Evolutionary conservation across 1,140 invertebrate species (phyloP).

Genomic region (Sarcophaga peregrina): DNA sequence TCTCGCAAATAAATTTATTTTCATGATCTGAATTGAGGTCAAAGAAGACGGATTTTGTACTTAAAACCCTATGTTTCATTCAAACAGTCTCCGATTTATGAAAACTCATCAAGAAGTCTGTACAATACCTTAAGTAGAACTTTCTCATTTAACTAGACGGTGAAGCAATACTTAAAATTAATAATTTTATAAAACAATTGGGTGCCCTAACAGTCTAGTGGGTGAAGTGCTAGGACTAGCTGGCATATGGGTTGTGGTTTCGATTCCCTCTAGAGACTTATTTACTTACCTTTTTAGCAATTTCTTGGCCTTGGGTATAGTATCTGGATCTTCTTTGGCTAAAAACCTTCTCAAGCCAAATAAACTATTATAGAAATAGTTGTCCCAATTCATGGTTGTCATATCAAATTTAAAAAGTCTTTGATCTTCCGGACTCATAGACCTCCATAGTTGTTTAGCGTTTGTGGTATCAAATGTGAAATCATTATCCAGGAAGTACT

Average conservation of each 20-base stretch:
- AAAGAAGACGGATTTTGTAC: too few species aligned
- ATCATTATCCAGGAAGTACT: conserved; percentile 73
- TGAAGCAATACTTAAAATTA: too few species aligned
- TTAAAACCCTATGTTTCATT: too few species aligned
- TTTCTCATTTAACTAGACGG: too few species aligned
- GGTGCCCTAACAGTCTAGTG: too few species aligned
- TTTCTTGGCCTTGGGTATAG: conserved; percentile 66
- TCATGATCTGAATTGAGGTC: too few species aligned
- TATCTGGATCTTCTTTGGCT: conserved; percentile 75
- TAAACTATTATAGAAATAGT: conserved; percentile 71
- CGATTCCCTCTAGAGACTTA: not conserved
- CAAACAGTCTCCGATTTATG: too few species aligned
- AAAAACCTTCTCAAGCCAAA: conserved; percentile 75
- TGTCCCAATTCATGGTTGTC: conserved; percentile 72
- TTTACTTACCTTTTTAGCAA: conserved; percentile 45
- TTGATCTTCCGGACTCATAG: conserved; percentile 72
- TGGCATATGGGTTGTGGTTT: not conserved
- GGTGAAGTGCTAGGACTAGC: too few species aligned
- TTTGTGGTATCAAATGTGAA: conserved; percentile 79
- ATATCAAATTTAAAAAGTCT: conserved; percentile 77
- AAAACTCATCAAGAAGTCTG: too few species aligned
- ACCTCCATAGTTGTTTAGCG: conserved; percentile 70
- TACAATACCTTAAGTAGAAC: too few species aligned
- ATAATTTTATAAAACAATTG: too few species aligned
- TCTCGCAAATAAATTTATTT: too few species aligned